A percentile compares a stretch with the other conserved stretches of the same genome.
phyloP scores from a whole-genome alignment of 2,113 vertebrate species.

The Callithrix jacchus region DNA sequence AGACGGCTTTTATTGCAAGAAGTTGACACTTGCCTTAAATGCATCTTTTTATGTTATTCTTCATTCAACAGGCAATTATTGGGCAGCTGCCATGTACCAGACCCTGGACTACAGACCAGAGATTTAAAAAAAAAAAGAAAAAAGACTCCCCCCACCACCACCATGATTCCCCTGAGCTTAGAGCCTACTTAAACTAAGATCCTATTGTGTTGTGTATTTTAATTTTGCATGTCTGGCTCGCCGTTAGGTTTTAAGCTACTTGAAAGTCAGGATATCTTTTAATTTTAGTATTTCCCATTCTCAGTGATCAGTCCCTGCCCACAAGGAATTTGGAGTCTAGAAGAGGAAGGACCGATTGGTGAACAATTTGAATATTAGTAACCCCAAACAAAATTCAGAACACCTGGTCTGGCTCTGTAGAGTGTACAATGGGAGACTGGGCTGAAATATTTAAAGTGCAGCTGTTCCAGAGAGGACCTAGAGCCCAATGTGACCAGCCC shows the following conservation, averaged over 20 bases:
- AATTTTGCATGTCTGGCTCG: neutral
- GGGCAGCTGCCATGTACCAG: neutral
- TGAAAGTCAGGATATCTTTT: slow-evolving; percentile 33
- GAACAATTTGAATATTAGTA: neutral
- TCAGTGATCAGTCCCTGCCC: neutral
- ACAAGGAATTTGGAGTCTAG: neutral
- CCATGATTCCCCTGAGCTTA: neutral
- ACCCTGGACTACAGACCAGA: neutral
- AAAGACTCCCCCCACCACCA: neutral
- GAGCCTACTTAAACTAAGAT: neutral
- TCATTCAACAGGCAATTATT: neutral
- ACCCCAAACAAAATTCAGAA: neutral
- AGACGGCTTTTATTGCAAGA: slow-evolving; percentile 2
- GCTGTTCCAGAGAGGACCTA: neutral
- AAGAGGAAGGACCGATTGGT: neutral
- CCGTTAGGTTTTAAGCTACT: neutral
- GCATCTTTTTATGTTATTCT: neutral
- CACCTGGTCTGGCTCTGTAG: neutral
- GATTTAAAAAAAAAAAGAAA: neutral
- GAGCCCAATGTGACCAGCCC: neutral
- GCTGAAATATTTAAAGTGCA: neutral
- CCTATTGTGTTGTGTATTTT: neutral
- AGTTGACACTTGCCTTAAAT: neutral
- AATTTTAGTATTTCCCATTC: neutral
- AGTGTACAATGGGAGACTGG: neutral